Conservation (phyloP, 2,888 invertebrate species). For the Pogonocherus hispidulus region DNA sequence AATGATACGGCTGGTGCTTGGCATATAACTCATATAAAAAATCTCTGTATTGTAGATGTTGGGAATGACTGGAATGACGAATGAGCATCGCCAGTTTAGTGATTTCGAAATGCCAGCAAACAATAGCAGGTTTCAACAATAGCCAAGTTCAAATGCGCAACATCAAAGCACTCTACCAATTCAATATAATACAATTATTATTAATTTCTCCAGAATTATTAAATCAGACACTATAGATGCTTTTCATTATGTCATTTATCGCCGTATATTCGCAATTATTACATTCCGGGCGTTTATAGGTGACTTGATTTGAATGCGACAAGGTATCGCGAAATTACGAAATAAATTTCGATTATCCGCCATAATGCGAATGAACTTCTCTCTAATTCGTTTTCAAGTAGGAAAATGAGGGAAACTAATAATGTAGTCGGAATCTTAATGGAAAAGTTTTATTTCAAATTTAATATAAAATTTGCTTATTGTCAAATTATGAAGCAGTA, state of each 20-base stretch:
- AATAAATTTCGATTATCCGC: slow-evolving; percentile 26
- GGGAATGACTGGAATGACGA: slow-evolving; percentile 48
- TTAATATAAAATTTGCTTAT: slow-evolving; percentile 20
- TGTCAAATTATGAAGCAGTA: not conserved
- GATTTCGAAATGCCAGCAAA: slow-evolving; percentile 53
- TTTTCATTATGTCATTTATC: slow-evolving; percentile 60
- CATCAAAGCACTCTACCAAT: slow-evolving; percentile 66
- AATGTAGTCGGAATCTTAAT: slow-evolving; percentile 20
- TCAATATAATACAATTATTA: slow-evolving; percentile 68
- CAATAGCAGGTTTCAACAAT: slow-evolving; percentile 64
- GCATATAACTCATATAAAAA: slow-evolving; percentile 2
- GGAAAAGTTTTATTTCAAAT: slow-evolving; percentile 23
- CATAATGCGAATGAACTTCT: slow-evolving; percentile 25
- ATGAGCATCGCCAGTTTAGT: slow-evolving; percentile 39
- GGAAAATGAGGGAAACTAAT: slow-evolving; percentile 15
- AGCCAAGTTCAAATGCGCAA: slow-evolving; percentile 64
- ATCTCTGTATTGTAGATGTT: slow-evolving; percentile 22
- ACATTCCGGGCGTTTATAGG: slow-evolving; percentile 60
- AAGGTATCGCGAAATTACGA: slow-evolving; percentile 27
- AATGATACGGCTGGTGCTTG: too few relatives aligned
- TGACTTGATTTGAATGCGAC: slow-evolving; percentile 53
- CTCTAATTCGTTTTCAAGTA: slow-evolving; percentile 24
- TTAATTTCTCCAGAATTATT: slow-evolving; percentile 68
- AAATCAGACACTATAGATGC: slow-evolving; percentile 62
- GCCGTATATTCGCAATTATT: slow-evolving; percentile 61